Evolutionary conservation across 1,140 invertebrate genomes (phyloP), one percentile per base, ranked within the genome.

Genomic region (Maconellicoccus hirsutus): DNA sequence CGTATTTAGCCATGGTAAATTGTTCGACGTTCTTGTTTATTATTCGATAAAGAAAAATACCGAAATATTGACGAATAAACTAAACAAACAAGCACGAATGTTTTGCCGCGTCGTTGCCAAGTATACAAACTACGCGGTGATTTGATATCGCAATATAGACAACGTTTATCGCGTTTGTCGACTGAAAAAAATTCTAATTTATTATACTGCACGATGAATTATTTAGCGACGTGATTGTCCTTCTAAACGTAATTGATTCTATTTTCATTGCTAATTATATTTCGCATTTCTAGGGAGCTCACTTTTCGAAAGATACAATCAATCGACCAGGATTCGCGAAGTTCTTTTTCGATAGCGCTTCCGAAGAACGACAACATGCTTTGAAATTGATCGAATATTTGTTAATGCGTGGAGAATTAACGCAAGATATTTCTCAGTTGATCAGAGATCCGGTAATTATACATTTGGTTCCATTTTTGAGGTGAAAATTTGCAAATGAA

Each of bases 261-360:
- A 12, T 52, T 52, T 52, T 16, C 42, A 52, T 52, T 52, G n/a
- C 6, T 52, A 19, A 52, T 16, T 52, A 16, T 8, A 16, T 52
- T 52, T 52, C 42, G 74, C 72, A 71, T 80, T 79, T 63, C 74
- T n/a, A 89, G 87, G 84, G 87, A 23, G 89, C 92, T 4, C 86
- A 94, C 79, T 96, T 96, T 81, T 87, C 87, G 22, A 83, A 84
- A 73, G 89, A 93, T 77, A 81, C 80, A 69, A 78, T 89, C 8
- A 93, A 93, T 77, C 84, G 92, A 63, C 92, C 90, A 19, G 94
- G 94, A 19, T 93, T 97, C 77, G 86, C 91, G 7, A 92, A 96
- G 76, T 82, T 93, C 73, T 95, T 96, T 82, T 87, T 93, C 76
- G 85, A 92, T 42, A 85, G 87, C 52, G 92, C 93, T 0, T 85